Base-by-base conservation (phyloP, 2,888 invertebrate genomes). In the Ligdia adustata region DNA sequence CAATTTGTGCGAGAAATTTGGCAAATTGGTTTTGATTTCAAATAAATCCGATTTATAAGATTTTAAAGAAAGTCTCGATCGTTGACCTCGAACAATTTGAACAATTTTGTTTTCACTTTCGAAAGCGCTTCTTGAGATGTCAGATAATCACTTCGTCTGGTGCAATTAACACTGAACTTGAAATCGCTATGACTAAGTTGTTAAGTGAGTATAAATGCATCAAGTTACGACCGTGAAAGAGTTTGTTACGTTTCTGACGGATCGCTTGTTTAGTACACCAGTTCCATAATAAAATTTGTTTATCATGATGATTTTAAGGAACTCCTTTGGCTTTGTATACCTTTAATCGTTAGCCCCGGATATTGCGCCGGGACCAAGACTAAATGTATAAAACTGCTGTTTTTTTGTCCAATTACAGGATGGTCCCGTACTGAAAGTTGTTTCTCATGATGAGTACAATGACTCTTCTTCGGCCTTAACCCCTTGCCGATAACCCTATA, bases 161-260 rank as follows among this genome's bases (percentile, higher is more conserved):
- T 42, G 37, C 48, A 51, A 37, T 45, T 50, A 50, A 40, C 35
- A 32, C 27, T 49, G 43, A 40, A 44, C 44, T 50, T 50, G 48
- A 12, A 48, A 38, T 40, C 40, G 15, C 28, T 38, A 28, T 42
- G 32, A 38, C 48, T 48, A 42, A 48, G 32, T 22, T 9, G 31
- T 41, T 29, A 41, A 47, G 31, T 47, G 35, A 9, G 9, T 24
- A 35, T 47, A 40, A 40, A 35, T 29, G 46, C 46, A 18, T 24
- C 34, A 35, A 29, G 29, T 29, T 39, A 28, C 9, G 15, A 24
- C 39, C 39, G 33, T 38, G 20, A 20, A 45, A 33, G 9, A 22
- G 24, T 40, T 28, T 12, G 39, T 31, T 41, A 26, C 41, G 37
- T 26, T 47, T 41, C 41, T 47, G 18, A 34, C 22, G 22, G n/a